Percentiles rank a stretch among this genome's conserved stretches.
phyloP scores from a whole-genome alignment of 92 coral and sea anemone genomes.

The Palythoa heliodiscus region DNA sequence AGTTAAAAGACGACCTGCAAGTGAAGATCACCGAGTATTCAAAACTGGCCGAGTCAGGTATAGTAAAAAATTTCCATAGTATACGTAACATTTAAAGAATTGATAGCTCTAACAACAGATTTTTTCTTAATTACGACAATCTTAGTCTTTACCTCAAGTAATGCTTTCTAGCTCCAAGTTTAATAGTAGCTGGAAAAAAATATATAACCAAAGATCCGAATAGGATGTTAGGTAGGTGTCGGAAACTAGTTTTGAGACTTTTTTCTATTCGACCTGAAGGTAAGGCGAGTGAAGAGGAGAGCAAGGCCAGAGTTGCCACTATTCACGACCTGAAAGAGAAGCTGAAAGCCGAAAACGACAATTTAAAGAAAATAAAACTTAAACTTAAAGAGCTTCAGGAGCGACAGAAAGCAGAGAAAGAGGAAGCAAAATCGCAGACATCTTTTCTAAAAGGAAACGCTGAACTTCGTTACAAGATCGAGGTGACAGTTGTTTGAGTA shows the following conservation, averaged over 20 bases:
- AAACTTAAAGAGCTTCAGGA: conserved; percentile 92
- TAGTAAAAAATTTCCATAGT: neutral
- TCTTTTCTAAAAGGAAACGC: conserved; percentile 95
- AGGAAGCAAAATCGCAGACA: conserved; percentile 96
- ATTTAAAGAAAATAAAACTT: conserved; percentile 91
- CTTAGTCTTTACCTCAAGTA: too few species aligned
- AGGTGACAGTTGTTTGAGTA: conserved; percentile 56
- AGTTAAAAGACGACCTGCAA: conserved; percentile 94
- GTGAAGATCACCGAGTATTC: conserved; percentile 94
- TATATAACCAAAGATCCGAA: too few species aligned
- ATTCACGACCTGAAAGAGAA: conserved; percentile 96
- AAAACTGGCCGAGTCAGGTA: conserved; percentile 61
- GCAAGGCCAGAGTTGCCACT: conserved; percentile 77
- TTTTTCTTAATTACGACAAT: too few species aligned
- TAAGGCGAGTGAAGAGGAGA: conserved; percentile 89
- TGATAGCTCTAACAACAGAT: too few species aligned
- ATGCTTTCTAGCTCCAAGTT: too few species aligned
- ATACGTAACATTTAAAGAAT: too few species aligned
- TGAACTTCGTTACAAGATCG: conserved; percentile 87
- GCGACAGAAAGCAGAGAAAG: conserved; percentile 95
- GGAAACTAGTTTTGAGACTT: too few species aligned
- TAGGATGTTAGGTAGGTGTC: too few species aligned
- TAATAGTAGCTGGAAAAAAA: too few species aligned
- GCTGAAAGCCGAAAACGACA: conserved; percentile 92
- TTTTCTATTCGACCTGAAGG: conserved; percentile 49